Evolutionary conservation across 2,888 invertebrate species (phyloP), one percentile per base, ranked within the genome.

Genomic region (Digitonthophagus gazella): DNA sequence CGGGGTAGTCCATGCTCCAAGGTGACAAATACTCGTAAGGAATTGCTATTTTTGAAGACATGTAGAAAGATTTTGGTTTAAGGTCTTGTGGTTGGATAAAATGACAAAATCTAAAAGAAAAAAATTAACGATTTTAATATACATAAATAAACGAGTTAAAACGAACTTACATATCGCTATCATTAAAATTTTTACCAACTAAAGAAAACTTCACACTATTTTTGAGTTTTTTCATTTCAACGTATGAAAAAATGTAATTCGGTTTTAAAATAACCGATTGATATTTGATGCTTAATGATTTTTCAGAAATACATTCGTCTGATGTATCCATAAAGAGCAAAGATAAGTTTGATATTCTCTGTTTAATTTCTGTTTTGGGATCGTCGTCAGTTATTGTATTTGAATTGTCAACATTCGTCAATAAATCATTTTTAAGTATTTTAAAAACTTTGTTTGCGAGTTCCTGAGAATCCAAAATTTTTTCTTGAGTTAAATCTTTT

Each of bases 1-100:
- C 72, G 3, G 78, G 79, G 11, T 76, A 75, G 76, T n/a, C n/a
- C n/a, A n/a, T n/a, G n/a, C n/a, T n/a, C n/a, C n/a, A 69, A 58
- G 77, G 77, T 63, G 74, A 76, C 77, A 54, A 56, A 71, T 74
- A 58, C 44, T 22, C 28, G 28, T 58, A 65, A 15, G 64, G 63
- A 18, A 28, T 56, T 63, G 14, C 54, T 18, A 20, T 61, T 65
- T 44, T 44, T 44, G 28, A 44, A 1, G 28, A 8, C 8, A 44
- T 8, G 65, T 76, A 75, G 56, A 76, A 72, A 1, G 75, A 73
- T 14, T 70, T 64, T 6, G 75, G 75, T 20, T 69, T 58, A 11
- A 28, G 69, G n/a, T 73, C 71, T 18, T 70, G 74, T 3, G 72
- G 69, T 55, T 69, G 72, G 4, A 72, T 56, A 63, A 74, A 75